Conservation (phyloP, 2,113 vertebrate species). For the Hepsetus odoe region DNA sequence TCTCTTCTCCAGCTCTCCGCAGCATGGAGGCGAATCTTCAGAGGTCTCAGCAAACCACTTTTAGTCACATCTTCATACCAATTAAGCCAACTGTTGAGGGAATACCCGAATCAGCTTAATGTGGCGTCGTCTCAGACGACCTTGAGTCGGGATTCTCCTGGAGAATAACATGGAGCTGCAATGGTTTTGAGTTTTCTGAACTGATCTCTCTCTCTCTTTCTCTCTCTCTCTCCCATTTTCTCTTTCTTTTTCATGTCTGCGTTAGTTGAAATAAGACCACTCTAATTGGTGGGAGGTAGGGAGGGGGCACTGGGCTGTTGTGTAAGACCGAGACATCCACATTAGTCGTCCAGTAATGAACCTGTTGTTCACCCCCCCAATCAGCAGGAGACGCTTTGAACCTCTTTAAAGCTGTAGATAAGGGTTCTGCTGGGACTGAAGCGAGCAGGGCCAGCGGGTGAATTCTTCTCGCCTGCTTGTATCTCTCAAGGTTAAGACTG, state of each 20-base stretch:
- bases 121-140: neutral
- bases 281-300: conserved; percentile 16
- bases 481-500: conserved; percentile 64
- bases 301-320: conserved; percentile 17
- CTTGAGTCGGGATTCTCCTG: conserved; percentile 9
- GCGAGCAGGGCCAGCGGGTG: conserved; percentile 5
- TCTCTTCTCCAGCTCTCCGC: neutral
- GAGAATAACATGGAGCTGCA: conserved; percentile 7
- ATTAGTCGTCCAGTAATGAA: conserved; percentile 42
- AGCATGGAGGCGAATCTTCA: neutral
- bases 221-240: too few relatives aligned
- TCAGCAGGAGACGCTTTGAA: conserved; percentile 32
- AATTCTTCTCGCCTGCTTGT: conserved; percentile 20
- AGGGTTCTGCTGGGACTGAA: conserved; percentile 37
- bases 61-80: conserved; percentile 22
- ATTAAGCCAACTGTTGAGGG: conserved; percentile 25
- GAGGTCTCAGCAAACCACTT: conserved; percentile 9
- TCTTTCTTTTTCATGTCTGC: conserved; percentile 5
- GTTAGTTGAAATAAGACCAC: neutral
- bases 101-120: neutral
- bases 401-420: conserved; percentile 44
- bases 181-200: conserved; percentile 27
- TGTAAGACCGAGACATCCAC: conserved; percentile 36
- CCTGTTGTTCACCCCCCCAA: conserved; percentile 46
- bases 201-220: neutral